A percentile compares a stretch with the other conserved stretches of the same genome.
These are phyloP conservation scores for Stichodactyla mertensii DNA, from an alignment of 64 coral and sea anemone species.

Conservation along the genomic window DNA sequence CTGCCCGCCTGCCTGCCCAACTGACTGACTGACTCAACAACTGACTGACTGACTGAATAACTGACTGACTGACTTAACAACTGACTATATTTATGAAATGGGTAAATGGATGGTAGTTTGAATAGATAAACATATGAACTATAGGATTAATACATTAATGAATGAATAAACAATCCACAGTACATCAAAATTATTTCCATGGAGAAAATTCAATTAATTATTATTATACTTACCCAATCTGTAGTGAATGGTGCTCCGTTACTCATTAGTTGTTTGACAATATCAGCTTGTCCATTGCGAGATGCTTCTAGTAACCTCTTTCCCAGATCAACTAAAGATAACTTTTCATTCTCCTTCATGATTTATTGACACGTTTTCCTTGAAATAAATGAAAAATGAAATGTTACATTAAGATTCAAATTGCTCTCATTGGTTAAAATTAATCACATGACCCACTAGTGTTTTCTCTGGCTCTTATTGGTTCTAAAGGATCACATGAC, in stretches of 20 bases:
- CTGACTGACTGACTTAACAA: no score
- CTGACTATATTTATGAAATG: no score
- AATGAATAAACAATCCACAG: no score
- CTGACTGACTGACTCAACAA: no score
- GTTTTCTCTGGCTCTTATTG: background rate
- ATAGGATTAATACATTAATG: background rate
- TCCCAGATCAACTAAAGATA: slow-evolving; percentile 86
- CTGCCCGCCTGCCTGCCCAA: no score
- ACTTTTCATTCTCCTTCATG: slow-evolving; percentile 92
- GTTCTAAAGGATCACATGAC: background rate
- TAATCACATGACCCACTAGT: background rate
- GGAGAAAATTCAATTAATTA: background rate
- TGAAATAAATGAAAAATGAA: background rate
- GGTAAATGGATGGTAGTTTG: no score
- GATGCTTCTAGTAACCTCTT: slow-evolving; percentile 87
- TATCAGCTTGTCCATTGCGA: slow-evolving; percentile 88
- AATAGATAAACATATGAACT: no score
- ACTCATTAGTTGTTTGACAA: slow-evolving; percentile 82
- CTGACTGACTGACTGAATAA: no score
- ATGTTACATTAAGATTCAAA: background rate
- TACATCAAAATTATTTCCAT: no score
- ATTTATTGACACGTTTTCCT: background rate
- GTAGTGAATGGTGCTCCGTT: slow-evolving; percentile 97
- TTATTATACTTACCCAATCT: slow-evolving; percentile 73
- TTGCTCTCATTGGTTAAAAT: background rate